Evolutionary conservation across 2,888 invertebrate genomes (phyloP), one percentile per base, ranked within the genome.

Genomic region (Cephalotes varians): DNA sequence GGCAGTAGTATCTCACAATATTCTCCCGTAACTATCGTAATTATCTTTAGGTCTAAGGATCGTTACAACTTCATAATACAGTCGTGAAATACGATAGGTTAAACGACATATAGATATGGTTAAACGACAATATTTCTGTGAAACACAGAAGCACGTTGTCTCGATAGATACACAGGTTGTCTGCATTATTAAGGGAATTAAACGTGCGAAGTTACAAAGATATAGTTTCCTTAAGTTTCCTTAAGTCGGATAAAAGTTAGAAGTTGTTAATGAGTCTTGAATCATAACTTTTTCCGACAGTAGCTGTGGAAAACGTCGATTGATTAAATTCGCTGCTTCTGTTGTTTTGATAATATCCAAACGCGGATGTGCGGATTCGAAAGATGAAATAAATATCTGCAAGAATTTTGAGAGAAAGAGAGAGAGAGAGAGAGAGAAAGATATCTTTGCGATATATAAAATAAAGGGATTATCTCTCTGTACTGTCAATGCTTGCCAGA

Each of bases 1-100:
- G 83, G 81, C 82, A 85, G 84, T 83, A 85, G 81, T 85, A 87
- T 83, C 69, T 81, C 83, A 84, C 83, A 84, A 84, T 85, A 74
- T 84, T 77, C 49, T 71, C 64, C 21, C 47, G 65, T 85, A 87
- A 86, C 83, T 83, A 83, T 87, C 88, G 82, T 28, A 62, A 80
- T 72, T 72, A 37, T 40, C 25, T 34, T 15, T 21, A 49, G n/a
- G 47, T 71, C 34, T 34, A 51, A 51, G 12, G 15, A 54, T 76
- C 21, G 34, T 72, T 60, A 12, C 10, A 65, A 18, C 5, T 56
- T 76, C 1, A 60, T 21, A 58, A 28, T 34, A 31, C 4, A 21
- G 4, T 60, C 25, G 18, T 25, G 40, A 25, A 12, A 25, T 71
- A 54, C 18, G 25, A 37, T 54, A 37, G 34, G 6, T n/a, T n/a